Percentiles rank a stretch among this genome's conserved stretches.
Conservation (phyloP, 1,140 invertebrate species). For the Pararge aegeria region DNA sequence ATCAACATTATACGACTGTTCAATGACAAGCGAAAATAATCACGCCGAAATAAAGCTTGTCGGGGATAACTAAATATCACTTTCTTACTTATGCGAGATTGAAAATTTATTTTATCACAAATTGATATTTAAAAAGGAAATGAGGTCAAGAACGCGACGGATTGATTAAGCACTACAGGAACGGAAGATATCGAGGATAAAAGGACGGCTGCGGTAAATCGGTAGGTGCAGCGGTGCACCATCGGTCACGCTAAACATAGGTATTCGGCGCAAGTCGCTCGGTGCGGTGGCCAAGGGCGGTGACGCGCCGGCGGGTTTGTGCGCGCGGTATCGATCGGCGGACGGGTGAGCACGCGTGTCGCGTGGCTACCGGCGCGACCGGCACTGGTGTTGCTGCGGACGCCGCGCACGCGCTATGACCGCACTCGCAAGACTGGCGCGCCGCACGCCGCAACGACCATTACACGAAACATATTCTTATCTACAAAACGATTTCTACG, state of each 20-base stretch:
- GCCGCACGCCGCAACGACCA: constrained; percentile 22
- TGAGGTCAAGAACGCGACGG: constrained; percentile 33
- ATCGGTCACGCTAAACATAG: constrained; percentile 29
- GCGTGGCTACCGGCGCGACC: constrained; percentile 66
- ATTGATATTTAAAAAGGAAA: constrained; percentile 31
- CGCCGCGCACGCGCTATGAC: constrained; percentile 58
- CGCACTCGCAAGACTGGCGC: constrained; percentile 35
- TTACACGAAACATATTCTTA: constrained; percentile 27
- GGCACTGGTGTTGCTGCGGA: constrained; percentile 56
- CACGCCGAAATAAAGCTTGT: background rate
- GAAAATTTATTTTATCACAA: constrained; percentile 29
- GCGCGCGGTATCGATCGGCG: constrained; percentile 47
- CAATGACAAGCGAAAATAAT: constrained; percentile 1
- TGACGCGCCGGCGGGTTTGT: constrained; percentile 31
- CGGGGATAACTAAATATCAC: constrained; percentile 17
- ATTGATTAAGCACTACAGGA: constrained; percentile 16
- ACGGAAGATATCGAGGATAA: constrained; percentile 31
- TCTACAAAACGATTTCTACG: constrained; percentile 28
- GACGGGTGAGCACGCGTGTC: constrained; percentile 53
- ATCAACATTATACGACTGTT: constrained; percentile 14
- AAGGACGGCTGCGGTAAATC: constrained; percentile 36
- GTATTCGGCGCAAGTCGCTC: constrained; percentile 51
- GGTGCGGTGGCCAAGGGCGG: constrained; percentile 38
- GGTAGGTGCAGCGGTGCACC: constrained; percentile 36
- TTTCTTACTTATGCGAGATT: constrained; percentile 42